Conservation (phyloP, 2,888 invertebrate species). For the Yponomeuta sedellus region DNA sequence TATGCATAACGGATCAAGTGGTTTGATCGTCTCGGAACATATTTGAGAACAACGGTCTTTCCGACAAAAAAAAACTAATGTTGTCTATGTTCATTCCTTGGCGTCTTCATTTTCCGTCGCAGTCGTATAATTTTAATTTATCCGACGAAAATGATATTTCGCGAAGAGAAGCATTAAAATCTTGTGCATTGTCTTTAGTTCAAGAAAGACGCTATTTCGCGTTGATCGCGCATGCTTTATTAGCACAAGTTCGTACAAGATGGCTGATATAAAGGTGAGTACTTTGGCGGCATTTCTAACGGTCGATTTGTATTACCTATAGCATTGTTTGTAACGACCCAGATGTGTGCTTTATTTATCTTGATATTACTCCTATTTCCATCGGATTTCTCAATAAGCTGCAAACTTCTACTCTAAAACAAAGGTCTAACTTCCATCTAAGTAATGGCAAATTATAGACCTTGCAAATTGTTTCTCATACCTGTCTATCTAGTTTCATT, state of each 20-base stretch:
- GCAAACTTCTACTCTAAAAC: too few species aligned
- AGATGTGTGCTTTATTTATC: background rate
- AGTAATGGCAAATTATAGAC: too few species aligned
- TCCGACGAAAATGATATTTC: conserved; percentile 51
- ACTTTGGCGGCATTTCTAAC: conserved; percentile 73
- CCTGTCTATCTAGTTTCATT: too few species aligned
- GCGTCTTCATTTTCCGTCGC: conserved; percentile 56
- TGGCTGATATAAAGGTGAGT: conserved; percentile 75
- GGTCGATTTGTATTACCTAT: conserved; percentile 45
- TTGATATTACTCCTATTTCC: background rate
- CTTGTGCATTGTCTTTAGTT: conserved; percentile 39
- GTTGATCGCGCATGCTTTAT: conserved; percentile 52
- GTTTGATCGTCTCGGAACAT: background rate
- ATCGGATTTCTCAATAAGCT: background rate
- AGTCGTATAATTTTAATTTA: conserved; percentile 36
- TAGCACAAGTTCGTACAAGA: conserved; percentile 53
- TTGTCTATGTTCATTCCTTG: conserved; percentile 44
- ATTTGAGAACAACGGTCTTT: background rate
- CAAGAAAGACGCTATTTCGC: conserved; percentile 47
- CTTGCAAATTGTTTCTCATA: too few species aligned
- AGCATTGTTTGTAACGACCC: conserved; percentile 27
- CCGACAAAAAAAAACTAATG: conserved; percentile 11
- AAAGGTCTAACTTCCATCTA: too few species aligned
- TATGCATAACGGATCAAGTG: too few species aligned
- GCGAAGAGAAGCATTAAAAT: conserved; percentile 36